Percentiles rank a stretch among this genome's conserved stretches.
Conservation (phyloP, 1,140 invertebrate species). For the Colletes latitarsis region DNA sequence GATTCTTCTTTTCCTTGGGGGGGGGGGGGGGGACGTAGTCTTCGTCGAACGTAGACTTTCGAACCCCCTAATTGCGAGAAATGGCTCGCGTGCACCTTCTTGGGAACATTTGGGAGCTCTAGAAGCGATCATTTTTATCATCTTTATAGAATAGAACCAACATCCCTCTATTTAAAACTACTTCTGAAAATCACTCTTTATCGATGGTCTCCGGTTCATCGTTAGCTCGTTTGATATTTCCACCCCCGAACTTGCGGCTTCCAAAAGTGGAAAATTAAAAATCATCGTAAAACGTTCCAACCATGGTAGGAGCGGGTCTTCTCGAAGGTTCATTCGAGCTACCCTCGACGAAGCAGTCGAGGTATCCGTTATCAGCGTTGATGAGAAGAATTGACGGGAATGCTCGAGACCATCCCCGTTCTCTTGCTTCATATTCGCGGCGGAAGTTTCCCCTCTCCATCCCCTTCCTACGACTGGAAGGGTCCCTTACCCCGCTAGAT, state of each 20-base stretch:
- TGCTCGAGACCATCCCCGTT: conserved; percentile 39
- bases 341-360: conserved; percentile 5
- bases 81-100: no score
- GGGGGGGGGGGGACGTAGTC: no score
- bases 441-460: conserved; percentile 44
- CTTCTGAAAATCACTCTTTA: no score
- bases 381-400: conserved; percentile 68
- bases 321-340: conserved; percentile 13
- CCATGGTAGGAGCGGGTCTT: no score
- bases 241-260: neutral
- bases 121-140: no score
- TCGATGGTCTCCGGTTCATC: no score
- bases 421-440: conserved; percentile 53
- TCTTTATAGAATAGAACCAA: no score
- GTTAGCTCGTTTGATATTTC: neutral
- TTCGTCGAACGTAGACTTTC: neutral
- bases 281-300: neutral
- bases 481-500: conserved; percentile 44
- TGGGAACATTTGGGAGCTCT: no score
- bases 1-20: neutral
- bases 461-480: conserved; percentile 16
- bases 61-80: no score
- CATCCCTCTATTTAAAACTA: no score
- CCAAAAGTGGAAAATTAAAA: neutral
- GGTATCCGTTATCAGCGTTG: conserved; percentile 59